Evolutionary conservation across 2,113 vertebrate genomes (phyloP).

Genomic region (Pollimyrus isidori): DNA sequence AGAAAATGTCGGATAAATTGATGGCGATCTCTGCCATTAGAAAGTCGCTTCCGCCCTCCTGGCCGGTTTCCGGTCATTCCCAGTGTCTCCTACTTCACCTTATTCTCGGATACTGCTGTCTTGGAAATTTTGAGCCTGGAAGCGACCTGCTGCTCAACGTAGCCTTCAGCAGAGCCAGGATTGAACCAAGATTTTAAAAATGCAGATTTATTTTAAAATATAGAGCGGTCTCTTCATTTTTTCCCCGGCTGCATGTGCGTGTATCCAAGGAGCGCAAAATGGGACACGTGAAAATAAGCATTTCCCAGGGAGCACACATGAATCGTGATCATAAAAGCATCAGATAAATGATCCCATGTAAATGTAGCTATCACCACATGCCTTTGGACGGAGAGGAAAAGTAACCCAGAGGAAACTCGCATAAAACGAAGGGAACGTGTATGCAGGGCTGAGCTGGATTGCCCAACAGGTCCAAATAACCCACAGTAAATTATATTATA

Average conservation of each 20-base stretch:
- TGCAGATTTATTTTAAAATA: not conserved
- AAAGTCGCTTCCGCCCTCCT: not conserved
- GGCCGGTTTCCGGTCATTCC: not conserved
- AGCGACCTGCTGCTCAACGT: not conserved
- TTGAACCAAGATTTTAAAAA: not conserved
- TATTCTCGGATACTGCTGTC: not conserved
- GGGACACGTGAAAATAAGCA: not conserved
- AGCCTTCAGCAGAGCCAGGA: not conserved
- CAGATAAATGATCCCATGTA: not conserved
- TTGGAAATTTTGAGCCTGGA: not conserved
- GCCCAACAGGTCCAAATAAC: not conserved
- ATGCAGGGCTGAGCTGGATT: not conserved
- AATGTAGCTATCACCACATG: not conserved
- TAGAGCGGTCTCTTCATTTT: not conserved
- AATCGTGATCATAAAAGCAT: not conserved
- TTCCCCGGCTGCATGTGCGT: not conserved
- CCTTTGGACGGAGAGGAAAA: not conserved
- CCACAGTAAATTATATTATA: not conserved
- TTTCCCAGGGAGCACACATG: not conserved
- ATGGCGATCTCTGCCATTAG: not conserved
- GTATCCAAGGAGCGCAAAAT: not conserved
- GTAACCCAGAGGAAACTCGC: not conserved
- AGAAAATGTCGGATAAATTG: not conserved
- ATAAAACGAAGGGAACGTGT: not conserved
- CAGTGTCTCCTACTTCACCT: not conserved